phyloP scores from a whole-genome alignment of 1,140 invertebrate genomes.

The Asobara japonica region DNA sequence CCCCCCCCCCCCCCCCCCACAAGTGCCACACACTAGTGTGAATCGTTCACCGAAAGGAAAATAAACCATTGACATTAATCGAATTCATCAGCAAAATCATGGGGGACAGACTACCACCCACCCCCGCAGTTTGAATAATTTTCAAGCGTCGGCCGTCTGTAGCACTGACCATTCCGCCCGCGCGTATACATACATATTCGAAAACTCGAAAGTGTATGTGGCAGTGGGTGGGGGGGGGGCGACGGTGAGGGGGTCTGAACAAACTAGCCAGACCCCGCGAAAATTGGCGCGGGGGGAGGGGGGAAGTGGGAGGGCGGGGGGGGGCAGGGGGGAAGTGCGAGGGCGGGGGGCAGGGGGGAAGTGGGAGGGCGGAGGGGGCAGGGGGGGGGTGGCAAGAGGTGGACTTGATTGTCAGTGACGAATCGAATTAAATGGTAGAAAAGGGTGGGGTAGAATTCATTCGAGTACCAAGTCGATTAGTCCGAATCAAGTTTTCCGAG shows the following conservation, averaged over 20 bases:
- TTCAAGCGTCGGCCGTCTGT: neutral
- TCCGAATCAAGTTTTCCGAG: conserved; percentile 37
- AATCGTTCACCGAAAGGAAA: conserved; percentile 8
- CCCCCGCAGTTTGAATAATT: conserved; percentile 35
- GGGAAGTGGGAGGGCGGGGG: no score
- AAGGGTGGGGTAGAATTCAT: conserved; percentile 36
- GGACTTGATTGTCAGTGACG: conserved; percentile 43
- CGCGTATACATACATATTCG: neutral
- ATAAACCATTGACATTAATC: conserved; percentile 30
- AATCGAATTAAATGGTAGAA: conserved; percentile 45
- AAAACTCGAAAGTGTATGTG: conserved; percentile 46
- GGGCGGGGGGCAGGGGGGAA: no score
- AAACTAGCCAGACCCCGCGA: neutral
- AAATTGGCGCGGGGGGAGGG: neutral
- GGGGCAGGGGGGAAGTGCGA: no score
- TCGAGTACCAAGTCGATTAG: conserved; percentile 41
- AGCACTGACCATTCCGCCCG: neutral
- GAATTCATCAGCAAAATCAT: conserved; percentile 40
- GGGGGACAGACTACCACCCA: conserved; percentile 16
- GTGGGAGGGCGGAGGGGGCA: conserved; percentile 1
- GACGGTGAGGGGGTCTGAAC: neutral
- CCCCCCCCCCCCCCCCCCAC: no score
- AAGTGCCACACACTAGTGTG: neutral
- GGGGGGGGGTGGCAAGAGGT: neutral
- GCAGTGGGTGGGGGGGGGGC: no score